A percentile compares a stretch with the other conserved stretches of the same genome.
These are phyloP conservation scores for Cossypha heuglini DNA, from an alignment of 2,797 vertebrate genomes.

Conservation along the genomic window DNA sequence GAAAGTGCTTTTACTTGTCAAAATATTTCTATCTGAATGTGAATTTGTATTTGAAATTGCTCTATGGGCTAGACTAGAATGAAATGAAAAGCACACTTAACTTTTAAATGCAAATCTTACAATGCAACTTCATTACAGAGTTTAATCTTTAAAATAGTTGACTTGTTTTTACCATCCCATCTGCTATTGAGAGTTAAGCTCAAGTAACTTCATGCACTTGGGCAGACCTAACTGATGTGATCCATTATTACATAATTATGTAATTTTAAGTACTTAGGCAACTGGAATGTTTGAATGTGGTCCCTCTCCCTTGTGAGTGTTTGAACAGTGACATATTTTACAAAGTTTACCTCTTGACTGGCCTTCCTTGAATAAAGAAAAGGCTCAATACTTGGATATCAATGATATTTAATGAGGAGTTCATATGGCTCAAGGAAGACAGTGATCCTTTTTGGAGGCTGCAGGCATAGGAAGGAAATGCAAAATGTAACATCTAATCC, in stretches of 20 bases:
- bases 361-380: background rate
- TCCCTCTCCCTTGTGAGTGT: background rate
- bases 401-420: background rate
- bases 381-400: background rate
- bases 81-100: background rate
- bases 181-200: background rate
- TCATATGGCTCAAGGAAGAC: background rate
- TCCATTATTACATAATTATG: background rate
- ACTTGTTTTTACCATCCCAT: background rate
- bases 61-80: background rate
- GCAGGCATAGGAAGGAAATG: background rate
- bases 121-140: background rate
- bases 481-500: background rate
- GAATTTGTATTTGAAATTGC: background rate
- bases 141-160: background rate
- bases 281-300: background rate
- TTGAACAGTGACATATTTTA: background rate
- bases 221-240: background rate
- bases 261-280: background rate
- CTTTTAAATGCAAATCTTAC: background rate
- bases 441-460: background rate
- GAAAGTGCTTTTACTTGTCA: background rate
- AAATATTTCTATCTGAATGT: background rate
- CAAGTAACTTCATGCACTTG: background rate
- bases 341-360: background rate